Base-by-base conservation (phyloP, 1,140 invertebrate species). In the Harpegnathos saltator region DNA sequence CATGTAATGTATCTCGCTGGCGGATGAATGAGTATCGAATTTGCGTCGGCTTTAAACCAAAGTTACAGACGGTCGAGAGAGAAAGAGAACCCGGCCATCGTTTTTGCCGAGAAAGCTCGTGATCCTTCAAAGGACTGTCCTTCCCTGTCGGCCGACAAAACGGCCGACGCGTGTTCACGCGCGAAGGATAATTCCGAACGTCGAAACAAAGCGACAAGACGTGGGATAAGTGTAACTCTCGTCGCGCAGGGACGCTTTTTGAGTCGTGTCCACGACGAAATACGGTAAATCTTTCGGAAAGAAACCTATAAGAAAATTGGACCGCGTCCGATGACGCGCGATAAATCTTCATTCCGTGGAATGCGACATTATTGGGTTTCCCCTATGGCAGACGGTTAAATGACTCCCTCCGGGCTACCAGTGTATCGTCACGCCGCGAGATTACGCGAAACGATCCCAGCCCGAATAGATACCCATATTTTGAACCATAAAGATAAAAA, bases 11-110 rank as follows among this genome's bases (percentile, higher is more conserved):
- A 73, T 62, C 68, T 24, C 48, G 29, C 44, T 73, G 15, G 56
- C 17, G 26, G 44, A 48, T 61, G 19, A 33, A 11, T 17, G 61
- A n/a, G n/a, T 61, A 62, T 82, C 68, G 48, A 22, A 19, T 72
- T 72, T 82, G 58, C 19, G 33, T 73, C 22, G 54, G 52, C 81
- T 82, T 82, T 75, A 75, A 82, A 63, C 50, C 12, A 17, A 65
- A 82, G 71, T 74, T 82, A 66, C 29, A 58, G 69, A 44, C 68
- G 29, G 17, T 62, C 29, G 29, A 68, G 33, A 56, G 29, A 58
- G 38, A n/a, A n/a, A n/a, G n/a, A n/a, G n/a, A n/a, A n/a, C 52
- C 11, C 17, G 54, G 33, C 5, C n/a, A n/a, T 38, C 19, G 15
- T 69, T 69, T 68, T 54, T 78, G 33, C 58, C 17, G 29, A 56